A percentile compares a stretch with the other conserved stretches of the same genome.
These are phyloP conservation scores for Hydropsyche tenuis DNA, from an alignment of 1,140 invertebrate genomes.

Conservation along the genomic window DNA sequence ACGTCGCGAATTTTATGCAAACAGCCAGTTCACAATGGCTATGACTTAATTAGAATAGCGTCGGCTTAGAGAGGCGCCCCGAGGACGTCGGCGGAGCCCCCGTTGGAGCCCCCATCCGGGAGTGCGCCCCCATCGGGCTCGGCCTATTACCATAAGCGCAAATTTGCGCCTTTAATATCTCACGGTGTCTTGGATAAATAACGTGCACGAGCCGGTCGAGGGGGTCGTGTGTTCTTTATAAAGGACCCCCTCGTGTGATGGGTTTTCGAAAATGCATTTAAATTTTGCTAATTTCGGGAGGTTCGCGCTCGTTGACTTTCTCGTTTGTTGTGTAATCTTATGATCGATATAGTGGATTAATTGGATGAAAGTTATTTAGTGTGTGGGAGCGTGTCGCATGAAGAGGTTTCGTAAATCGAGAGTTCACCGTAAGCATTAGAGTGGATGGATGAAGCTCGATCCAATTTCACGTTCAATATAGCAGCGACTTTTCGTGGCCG, in stretches of 20 bases:
- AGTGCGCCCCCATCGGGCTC: background rate
- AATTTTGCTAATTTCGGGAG: too few relatives aligned
- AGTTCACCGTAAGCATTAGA: too few relatives aligned
- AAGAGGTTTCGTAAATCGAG: too few relatives aligned
- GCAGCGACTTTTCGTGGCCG: background rate
- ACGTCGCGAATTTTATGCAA: conserved; percentile 35
- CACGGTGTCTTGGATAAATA: conserved; percentile 29
- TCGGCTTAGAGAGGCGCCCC: background rate
- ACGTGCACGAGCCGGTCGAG: conserved; percentile 24
- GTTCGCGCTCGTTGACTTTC: too few relatives aligned
- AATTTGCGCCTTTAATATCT: conserved; percentile 40
- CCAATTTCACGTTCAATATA: conserved; percentile 37
- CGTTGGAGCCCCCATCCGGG: background rate
- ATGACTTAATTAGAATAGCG: conserved; percentile 38
- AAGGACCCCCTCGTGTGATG: too few relatives aligned
- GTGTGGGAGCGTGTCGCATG: too few relatives aligned
- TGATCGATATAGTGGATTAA: too few relatives aligned
- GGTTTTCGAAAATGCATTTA: too few relatives aligned
- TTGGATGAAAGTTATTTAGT: too few relatives aligned
- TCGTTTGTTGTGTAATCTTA: too few relatives aligned
- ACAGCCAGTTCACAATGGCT: conserved; percentile 34
- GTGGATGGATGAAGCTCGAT: background rate
- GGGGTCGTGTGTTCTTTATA: too few relatives aligned
- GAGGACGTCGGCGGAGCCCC: background rate
- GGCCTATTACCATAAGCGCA: conserved; percentile 40